Evolutionary conservation across 1,140 invertebrate genomes (phyloP), one percentile per base, ranked within the genome.

Genomic region (Sitodiplosis mosellana): DNA sequence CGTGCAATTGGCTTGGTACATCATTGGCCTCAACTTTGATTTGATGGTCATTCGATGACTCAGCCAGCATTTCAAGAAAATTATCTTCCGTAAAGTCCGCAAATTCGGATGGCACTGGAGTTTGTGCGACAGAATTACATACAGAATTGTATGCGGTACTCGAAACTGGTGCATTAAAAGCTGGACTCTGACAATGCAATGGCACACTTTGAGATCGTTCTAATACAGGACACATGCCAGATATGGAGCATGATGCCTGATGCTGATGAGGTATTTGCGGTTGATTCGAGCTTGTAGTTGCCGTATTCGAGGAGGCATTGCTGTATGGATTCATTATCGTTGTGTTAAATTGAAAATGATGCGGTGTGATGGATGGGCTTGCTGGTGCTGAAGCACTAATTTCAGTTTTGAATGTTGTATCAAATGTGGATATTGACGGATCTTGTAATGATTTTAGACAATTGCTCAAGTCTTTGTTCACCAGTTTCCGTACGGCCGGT

Each of bases 71-170:
- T 14, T 48, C 27, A 8, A 41, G 18, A 51, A 43, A 17, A 34
- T 46, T 37, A 11, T 22, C 37, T 19, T 52, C 68, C 14, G 67
- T 71, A 50, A 81, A 81, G 53, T 81, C 78, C 47, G 72, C 75
- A 55, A 76, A 82, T 54, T 82, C 77, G 46, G 74, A 74, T 2
- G 77, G 77, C 10, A 80, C 74, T 2, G 79, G 79, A 1, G 78
- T 80, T 19, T 77, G 73, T 2, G 78, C 76, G 27, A 79, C 68
- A 2, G 78, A 80, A 48, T 73, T 76, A 37, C 71, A 75, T 0
- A 74, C 72, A 4, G 78, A 77, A 50, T 69, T 68, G 54, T 52
- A 49, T 34, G 52, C 2, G 45, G 34, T 33, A 51, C 18, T 44
- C 4, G 33, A 10, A 37, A 18, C 20, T 18, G 17, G 12, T 10